Percentiles rank a stretch among this genome's conserved stretches.
Evolutionary conservation across 2,113 vertebrate genomes (phyloP).

Genomic region (Chauna torquata): DNA sequence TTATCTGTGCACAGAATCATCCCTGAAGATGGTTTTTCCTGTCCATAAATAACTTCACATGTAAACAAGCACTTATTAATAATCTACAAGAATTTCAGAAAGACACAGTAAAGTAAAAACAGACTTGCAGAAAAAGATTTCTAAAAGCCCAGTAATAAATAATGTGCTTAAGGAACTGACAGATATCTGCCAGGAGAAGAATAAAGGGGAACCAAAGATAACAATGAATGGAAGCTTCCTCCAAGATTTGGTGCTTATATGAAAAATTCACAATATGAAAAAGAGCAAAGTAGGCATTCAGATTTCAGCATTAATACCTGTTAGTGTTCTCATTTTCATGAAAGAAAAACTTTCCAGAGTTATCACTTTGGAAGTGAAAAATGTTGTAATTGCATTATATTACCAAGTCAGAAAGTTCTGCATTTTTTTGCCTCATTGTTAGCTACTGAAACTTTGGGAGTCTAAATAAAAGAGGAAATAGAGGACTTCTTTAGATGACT

Average conservation of each 20-base stretch:
- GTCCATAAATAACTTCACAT: background rate
- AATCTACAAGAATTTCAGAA: background rate
- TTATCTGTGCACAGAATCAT: background rate
- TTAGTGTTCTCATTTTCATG: background rate
- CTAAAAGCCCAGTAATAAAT: slow-evolving; percentile 12
- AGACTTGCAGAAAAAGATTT: background rate
- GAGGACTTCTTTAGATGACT: background rate
- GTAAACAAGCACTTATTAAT: background rate
- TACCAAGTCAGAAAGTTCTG: background rate
- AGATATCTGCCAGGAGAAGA: background rate
- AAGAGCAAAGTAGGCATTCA: background rate
- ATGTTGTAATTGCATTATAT: background rate
- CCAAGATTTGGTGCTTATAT: background rate
- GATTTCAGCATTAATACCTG: background rate
- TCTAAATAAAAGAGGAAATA: background rate
- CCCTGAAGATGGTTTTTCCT: background rate
- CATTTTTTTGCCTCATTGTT: background rate
- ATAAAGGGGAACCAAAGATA: background rate
- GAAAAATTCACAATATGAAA: background rate
- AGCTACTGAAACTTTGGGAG: background rate
- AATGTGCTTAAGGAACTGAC: background rate
- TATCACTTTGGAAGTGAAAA: background rate
- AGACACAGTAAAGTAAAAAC: background rate
- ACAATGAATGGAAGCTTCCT: background rate
- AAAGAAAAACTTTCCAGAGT: background rate